phyloP scores from a whole-genome alignment of 2,888 invertebrate genomes.

The Harpagoxenus sublaevis region DNA sequence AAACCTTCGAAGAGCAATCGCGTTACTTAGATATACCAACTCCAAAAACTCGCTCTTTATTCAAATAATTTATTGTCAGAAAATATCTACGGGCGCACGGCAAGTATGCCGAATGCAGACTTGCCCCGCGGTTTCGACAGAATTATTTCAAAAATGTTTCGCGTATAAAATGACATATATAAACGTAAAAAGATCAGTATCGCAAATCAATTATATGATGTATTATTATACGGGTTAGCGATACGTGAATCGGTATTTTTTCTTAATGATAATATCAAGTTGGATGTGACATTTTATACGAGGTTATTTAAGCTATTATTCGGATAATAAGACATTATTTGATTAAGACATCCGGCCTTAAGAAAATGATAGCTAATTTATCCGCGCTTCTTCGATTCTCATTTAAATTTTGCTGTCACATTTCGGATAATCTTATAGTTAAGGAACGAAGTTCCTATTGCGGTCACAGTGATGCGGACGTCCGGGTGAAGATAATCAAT shows the following conservation, averaged over 20 bases:
- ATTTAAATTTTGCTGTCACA: conserved; percentile 21
- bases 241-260: neutral
- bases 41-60: neutral
- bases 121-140: neutral
- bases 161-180: neutral
- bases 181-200: neutral
- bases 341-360: conserved; percentile 25
- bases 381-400: neutral
- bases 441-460: neutral
- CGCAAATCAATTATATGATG: neutral
- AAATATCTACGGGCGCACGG: neutral
- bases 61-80: neutral
- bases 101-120: neutral
- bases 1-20: neutral
- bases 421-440: conserved; percentile 33
- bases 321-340: conserved; percentile 22
- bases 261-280: conserved; percentile 7
- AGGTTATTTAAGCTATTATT: conserved; percentile 17
- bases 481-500: conserved; percentile 21
- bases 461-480: conserved; percentile 19
- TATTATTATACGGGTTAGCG: conserved; percentile 1
- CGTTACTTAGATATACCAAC: neutral
- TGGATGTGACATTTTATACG: conserved; percentile 28
- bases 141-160: conserved; percentile 8
- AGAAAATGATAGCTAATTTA: conserved; percentile 27